A percentile compares a stretch with the other conserved stretches of the same genome.
These are phyloP conservation scores for Clarias batrachus DNA, from an alignment of 2,113 vertebrate species.

Conservation along the genomic window DNA sequence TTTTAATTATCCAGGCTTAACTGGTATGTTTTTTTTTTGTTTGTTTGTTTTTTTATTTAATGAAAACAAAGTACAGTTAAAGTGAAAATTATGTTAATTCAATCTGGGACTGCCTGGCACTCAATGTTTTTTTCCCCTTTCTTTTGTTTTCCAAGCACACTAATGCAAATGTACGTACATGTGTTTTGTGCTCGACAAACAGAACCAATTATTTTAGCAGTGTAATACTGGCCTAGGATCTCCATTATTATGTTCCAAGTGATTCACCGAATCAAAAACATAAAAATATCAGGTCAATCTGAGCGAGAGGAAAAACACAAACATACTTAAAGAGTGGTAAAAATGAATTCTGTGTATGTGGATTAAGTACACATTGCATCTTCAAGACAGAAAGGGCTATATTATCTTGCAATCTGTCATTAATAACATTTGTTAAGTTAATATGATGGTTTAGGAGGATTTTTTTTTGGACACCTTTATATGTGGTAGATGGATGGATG, in stretches of 20 bases:
- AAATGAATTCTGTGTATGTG: conserved; percentile 36
- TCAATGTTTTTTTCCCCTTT: background rate
- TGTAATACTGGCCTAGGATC: conserved; percentile 1
- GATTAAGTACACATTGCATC: conserved; percentile 18
- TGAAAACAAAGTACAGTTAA: background rate
- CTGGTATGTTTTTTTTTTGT: background rate
- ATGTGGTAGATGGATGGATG: no score
- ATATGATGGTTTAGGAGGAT: no score
- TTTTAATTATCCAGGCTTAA: background rate
- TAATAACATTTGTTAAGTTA: no score
- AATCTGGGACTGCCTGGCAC: background rate
- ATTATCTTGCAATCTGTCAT: background rate
- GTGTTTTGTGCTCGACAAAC: conserved; percentile 22
- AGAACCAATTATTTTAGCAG: conserved; percentile 31
- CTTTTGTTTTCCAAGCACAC: background rate
- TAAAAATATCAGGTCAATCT: conserved; percentile 34
- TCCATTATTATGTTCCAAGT: conserved; percentile 6
- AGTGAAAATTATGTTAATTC: background rate
- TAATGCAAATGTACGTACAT: conserved; percentile 8
- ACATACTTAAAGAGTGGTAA: background rate
- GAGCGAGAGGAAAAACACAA: conserved; percentile 2
- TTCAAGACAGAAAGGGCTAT: background rate
- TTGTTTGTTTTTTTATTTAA: background rate
- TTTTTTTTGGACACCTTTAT: no score
- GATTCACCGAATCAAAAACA: conserved; percentile 18